phyloP scores from a whole-genome alignment of 1,140 invertebrate genomes.

The Sminthurides bifidus region DNA sequence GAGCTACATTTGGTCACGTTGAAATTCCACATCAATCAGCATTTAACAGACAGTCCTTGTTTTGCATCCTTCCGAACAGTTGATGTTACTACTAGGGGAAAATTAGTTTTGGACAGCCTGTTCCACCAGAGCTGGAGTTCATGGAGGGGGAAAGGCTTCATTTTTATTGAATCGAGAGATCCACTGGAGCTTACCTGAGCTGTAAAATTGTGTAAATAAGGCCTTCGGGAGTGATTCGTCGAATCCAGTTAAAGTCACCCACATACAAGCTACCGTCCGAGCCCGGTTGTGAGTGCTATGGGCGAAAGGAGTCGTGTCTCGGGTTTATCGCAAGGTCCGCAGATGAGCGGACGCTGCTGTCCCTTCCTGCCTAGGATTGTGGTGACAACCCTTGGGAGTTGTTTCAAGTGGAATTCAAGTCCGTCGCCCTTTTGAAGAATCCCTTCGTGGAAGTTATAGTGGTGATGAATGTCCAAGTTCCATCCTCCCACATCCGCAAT shows the following conservation, averaged over 20 bases:
- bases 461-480: constrained; percentile 95
- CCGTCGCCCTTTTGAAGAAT: constrained; percentile 95
- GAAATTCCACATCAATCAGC: no score
- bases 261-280: constrained; percentile 94
- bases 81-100: no score
- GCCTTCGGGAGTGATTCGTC: constrained; percentile 81
- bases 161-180: background rate
- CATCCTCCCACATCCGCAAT: constrained; percentile 94
- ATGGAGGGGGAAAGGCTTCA: background rate
- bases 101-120: no score
- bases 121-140: background rate
- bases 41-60: no score
- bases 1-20: no score
- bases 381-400: constrained; percentile 71
- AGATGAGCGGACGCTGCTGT: constrained; percentile 60
- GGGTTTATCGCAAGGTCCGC: constrained; percentile 70
- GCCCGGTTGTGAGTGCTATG: constrained; percentile 76
- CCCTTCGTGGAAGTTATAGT: constrained; percentile 91
- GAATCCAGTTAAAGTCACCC: constrained; percentile 90
- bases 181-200: constrained; percentile 52
- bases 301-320: constrained; percentile 79
- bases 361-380: constrained; percentile 83
- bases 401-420: constrained; percentile 80
- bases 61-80: no score
- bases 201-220: constrained; percentile 85